These are phyloP conservation scores for Aphodius granarius DNA, from an alignment of 2,888 invertebrate genomes.

Conservation along the genomic window DNA sequence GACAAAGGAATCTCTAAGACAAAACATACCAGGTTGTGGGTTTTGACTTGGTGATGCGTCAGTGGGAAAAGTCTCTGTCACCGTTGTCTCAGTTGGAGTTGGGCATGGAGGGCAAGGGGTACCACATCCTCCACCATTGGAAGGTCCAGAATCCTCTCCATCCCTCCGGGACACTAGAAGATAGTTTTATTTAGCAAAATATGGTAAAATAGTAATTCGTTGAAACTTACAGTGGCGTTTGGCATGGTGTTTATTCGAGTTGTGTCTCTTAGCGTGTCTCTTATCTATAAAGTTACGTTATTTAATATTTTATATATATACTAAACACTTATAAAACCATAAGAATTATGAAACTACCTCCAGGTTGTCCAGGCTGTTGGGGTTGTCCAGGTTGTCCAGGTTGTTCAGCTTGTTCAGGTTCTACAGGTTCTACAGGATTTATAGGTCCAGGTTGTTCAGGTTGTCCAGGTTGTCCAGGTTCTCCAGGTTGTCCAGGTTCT, in stretches of 20 bases:
- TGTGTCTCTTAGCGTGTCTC: neutral
- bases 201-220: neutral
- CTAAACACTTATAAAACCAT: no score
- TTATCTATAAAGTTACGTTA: neutral
- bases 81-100: neutral
- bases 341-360: no score
- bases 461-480: neutral
- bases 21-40: neutral
- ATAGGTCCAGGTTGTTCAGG: neutral
- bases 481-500: neutral
- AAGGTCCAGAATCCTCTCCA: neutral
- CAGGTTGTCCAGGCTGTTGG: neutral
- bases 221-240: neutral
- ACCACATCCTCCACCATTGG: neutral
- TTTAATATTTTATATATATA: no score
- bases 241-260: neutral
- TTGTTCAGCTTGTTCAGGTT: neutral
- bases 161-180: neutral
- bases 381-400: neutral
- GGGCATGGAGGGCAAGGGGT: neutral
- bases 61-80: no score
- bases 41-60: neutral
- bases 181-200: neutral
- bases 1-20: neutral
- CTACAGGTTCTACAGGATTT: no score